These are phyloP conservation scores for Hemichromis elongatus DNA, from an alignment of 2,113 vertebrate genomes.

Conservation along the genomic window DNA sequence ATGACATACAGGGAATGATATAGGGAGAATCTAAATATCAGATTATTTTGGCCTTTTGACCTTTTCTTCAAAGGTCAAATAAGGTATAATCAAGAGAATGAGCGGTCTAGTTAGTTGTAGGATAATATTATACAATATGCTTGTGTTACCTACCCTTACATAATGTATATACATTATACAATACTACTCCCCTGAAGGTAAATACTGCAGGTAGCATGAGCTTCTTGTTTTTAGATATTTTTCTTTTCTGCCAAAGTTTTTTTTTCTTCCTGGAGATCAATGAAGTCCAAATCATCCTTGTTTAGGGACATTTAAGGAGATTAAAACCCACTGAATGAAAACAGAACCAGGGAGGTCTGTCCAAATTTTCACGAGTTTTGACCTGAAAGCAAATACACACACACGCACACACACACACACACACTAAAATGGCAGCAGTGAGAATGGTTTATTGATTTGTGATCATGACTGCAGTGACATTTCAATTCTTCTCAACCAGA, in stretches of 20 bases:
- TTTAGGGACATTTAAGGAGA: not conserved
- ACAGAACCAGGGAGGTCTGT: not conserved
- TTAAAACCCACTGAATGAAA: not conserved
- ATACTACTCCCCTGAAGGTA: not conserved
- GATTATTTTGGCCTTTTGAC: not conserved
- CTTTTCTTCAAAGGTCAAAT: not conserved
- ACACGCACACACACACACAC: not conserved
- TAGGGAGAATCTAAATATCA: not conserved
- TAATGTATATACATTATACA: too few relatives aligned
- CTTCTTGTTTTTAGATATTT: not conserved
- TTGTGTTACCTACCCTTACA: not conserved
- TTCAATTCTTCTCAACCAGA: conserved; percentile 45
- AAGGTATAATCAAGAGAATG: not conserved
- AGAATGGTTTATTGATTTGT: conserved; percentile 54
- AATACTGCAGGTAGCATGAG: not conserved
- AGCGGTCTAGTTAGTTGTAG: not conserved
- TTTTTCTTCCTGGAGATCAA: not conserved
- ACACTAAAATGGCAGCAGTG: not conserved
- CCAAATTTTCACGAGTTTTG: not conserved
- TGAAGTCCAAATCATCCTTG: not conserved
- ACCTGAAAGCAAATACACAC: not conserved
- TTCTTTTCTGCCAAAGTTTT: not conserved
- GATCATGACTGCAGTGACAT: conserved; percentile 54
- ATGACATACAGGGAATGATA: not conserved
- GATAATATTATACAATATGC: not conserved